Evolutionary conservation across 2,888 invertebrate genomes (phyloP), one percentile per base, ranked within the genome.

Genomic region (Brachyptera putata): DNA sequence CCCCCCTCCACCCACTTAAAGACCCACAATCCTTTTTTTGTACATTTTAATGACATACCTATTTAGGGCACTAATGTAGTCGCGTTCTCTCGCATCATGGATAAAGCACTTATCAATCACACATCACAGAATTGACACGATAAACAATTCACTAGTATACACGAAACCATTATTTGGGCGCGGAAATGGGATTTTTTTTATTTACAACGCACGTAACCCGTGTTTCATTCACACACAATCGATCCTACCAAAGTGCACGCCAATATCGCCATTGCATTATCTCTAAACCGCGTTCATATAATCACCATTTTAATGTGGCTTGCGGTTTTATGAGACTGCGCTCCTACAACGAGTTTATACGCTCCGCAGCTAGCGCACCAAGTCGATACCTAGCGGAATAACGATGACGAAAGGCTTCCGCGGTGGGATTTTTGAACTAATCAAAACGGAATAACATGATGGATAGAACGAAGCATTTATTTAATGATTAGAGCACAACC

Each of bases 281-380:
- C 58, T 37, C 18, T n/a, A 49, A 58, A 49, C 58, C 58, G 58
- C 58, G 58, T 58, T 58, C 58, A 49, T 34, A 58, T 58, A 58
- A 58, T 58, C 58, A 49, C 49, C 49, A 58, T 30, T 46, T 49
- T 58, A 49, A 49, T 58, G 58, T 49, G 58, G 58, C 49, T 58
- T 58, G 58, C 48, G 58, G 58, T 58, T 49, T 56, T 39, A 18
- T 30, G 4, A 21, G 37, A 56, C 48, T 49, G 30, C 48, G 34
- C 26, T 57, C 49, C 49, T 36, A 36, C 58, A 24, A 18, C 37
- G 34, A 18, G 30, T 26, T 30, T 7, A 11, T 7, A 11, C 30
- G 30, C 5, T 30, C 7, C 5, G 11, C 30, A 30, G 30, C 30
- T 11, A 30, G 30, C 30, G 30, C 30, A 7, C 30, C 7, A 5